Percentiles rank a stretch among this genome's conserved stretches.
Evolutionary conservation across 2,113 vertebrate genomes (phyloP).

Genomic region (Caretta caretta): DNA sequence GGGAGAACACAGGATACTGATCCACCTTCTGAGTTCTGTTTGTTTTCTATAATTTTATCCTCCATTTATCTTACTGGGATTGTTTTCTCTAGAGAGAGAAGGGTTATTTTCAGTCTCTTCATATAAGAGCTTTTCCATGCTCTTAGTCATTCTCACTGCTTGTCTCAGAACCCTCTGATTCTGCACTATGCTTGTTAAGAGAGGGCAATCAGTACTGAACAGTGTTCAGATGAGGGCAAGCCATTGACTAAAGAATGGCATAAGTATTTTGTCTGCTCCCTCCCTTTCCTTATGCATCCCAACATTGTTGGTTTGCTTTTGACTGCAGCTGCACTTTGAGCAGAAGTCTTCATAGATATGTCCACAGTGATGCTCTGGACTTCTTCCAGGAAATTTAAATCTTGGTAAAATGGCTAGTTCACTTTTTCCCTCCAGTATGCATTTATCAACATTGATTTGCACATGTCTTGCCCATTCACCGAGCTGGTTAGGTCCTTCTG

Average conservation of each 20-base stretch:
- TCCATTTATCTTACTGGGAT: not conserved
- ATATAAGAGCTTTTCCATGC: not conserved
- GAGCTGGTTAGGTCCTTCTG: not conserved
- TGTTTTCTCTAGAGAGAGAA: not conserved
- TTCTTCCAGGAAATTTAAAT: not conserved
- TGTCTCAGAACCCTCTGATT: not conserved
- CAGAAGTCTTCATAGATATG: not conserved
- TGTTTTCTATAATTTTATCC: not conserved
- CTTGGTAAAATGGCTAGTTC: not conserved
- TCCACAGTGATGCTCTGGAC: not conserved
- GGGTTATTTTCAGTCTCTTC: rapidly evolving
- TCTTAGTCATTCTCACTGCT: not conserved
- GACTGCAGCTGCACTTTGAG: not conserved
- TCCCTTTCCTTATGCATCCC: too few species aligned
- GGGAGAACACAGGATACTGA: not conserved
- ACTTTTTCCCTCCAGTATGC: not conserved
- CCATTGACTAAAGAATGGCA: not conserved
- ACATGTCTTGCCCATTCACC: not conserved
- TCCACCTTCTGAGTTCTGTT: not conserved
- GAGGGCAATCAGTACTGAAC: not conserved
- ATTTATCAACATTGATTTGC: not conserved
- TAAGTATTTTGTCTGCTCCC: not conserved
- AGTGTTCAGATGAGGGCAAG: not conserved
- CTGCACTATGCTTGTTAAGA: not conserved
- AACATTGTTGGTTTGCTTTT: not conserved